Conservation (phyloP, 2,113 vertebrate species). For the Machaerirhynchus nigripectus region DNA sequence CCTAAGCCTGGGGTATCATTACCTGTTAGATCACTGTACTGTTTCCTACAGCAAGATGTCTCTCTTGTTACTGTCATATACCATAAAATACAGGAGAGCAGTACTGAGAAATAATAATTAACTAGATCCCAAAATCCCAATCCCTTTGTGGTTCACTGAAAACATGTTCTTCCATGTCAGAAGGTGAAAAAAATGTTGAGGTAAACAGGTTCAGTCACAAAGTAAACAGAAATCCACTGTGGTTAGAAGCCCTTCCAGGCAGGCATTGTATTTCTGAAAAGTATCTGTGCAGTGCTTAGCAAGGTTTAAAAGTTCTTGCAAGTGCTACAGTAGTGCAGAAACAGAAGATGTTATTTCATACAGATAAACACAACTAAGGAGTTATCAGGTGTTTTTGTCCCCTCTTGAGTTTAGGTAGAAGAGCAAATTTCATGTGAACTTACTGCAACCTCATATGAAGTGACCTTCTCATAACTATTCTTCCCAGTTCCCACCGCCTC, state of each 20-base stretch:
- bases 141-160: background rate
- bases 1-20: background rate
- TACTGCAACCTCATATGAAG: background rate
- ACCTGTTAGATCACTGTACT: background rate
- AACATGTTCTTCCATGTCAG: background rate
- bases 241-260: background rate
- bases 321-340: background rate
- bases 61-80: background rate
- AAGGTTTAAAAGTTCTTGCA: background rate
- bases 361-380: background rate
- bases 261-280: background rate
- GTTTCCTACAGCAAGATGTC: background rate
- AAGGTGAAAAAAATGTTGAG: background rate
- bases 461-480: background rate
- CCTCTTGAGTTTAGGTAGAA: background rate
- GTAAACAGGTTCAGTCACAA: background rate
- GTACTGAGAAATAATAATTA: background rate
- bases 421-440: background rate
- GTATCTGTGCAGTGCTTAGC: background rate
- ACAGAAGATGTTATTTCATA: background rate
- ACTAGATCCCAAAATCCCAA: background rate
- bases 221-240: background rate
- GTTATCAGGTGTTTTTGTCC: background rate
- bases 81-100: background rate
- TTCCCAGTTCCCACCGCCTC: background rate